These are phyloP conservation scores for Agonopterix alstromeriana DNA, from an alignment of 2,888 invertebrate species.

Conservation along the genomic window DNA sequence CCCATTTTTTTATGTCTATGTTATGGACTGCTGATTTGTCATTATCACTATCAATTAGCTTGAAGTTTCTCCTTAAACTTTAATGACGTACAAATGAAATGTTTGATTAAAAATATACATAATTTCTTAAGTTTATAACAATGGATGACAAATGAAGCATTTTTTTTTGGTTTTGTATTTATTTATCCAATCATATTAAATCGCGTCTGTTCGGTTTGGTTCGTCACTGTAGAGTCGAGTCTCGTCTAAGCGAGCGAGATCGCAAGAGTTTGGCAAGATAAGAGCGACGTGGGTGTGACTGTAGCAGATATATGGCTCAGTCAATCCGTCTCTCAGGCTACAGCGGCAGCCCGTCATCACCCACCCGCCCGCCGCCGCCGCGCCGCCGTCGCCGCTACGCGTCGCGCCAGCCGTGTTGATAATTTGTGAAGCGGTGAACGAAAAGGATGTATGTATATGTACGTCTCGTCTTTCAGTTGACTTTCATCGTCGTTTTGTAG, in stretches of 20 bases:
- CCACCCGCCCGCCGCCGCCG: constrained; percentile 17
- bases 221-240: constrained; percentile 41
- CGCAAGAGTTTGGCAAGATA: constrained; percentile 41
- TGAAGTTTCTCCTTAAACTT: background rate
- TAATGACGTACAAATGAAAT: background rate
- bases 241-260: constrained; percentile 59
- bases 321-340: constrained; percentile 32
- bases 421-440: constrained; percentile 67
- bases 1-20: background rate
- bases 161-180: background rate
- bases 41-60: background rate
- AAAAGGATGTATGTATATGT: constrained; percentile 75
- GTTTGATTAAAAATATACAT: background rate
- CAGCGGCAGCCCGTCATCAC: constrained; percentile 26
- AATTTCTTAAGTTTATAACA: background rate
- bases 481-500: constrained; percentile 75
- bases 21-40: too few relatives aligned
- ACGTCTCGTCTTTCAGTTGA: constrained; percentile 77
- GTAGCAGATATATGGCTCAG: constrained; percentile 52
- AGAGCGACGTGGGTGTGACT: constrained; percentile 54
- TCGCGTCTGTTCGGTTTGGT: constrained; percentile 48
- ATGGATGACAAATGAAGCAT: background rate
- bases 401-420: constrained; percentile 49
- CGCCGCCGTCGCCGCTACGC: constrained; percentile 25
- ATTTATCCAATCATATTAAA: constrained; percentile 37